Conservation (phyloP, 2,797 vertebrate genomes). For the Pangasius mekongensis region DNA sequence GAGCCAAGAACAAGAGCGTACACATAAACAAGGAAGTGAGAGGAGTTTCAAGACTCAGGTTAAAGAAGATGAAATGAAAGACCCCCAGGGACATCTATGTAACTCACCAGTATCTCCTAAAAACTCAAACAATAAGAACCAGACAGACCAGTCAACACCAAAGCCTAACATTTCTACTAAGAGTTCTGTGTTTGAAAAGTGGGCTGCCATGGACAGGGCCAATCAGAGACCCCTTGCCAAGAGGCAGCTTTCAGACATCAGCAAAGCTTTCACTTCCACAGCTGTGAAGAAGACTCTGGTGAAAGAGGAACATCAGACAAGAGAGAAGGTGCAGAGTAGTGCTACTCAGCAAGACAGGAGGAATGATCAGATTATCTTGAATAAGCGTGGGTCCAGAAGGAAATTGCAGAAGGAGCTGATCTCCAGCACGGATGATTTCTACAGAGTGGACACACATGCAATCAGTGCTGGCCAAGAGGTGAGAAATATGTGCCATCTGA, state of each 20-base stretch:
- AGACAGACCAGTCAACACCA: not conserved
- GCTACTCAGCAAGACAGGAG: not conserved
- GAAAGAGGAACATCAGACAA: constrained; percentile 1
- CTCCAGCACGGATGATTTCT: constrained; percentile 46
- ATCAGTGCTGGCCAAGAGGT: constrained; percentile 55
- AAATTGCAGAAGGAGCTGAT: constrained; percentile 52
- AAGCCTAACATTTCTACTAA: constrained; percentile 29
- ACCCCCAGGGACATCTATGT: not conserved
- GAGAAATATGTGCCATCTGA: constrained; percentile 16
- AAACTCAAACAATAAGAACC: constrained; percentile 1
- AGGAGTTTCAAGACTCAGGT: not conserved
- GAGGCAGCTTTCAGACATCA: constrained; percentile 51
- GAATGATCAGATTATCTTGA: constrained; percentile 11
- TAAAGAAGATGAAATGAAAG: not conserved
- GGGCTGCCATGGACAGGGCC: constrained; percentile 50
- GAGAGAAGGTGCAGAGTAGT: not conserved
- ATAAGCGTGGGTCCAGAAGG: not conserved
- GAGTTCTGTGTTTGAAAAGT: constrained; percentile 58
- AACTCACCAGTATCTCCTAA: not conserved
- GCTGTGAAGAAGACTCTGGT: constrained; percentile 48
- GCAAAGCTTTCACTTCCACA: constrained; percentile 10
- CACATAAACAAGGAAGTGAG: not conserved
- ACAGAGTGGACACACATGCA: constrained; percentile 56
- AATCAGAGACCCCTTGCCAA: constrained; percentile 51
- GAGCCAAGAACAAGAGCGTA: not conserved